Evolutionary conservation across 2,888 invertebrate species (phyloP).

Genomic region (Actias luna): DNA sequence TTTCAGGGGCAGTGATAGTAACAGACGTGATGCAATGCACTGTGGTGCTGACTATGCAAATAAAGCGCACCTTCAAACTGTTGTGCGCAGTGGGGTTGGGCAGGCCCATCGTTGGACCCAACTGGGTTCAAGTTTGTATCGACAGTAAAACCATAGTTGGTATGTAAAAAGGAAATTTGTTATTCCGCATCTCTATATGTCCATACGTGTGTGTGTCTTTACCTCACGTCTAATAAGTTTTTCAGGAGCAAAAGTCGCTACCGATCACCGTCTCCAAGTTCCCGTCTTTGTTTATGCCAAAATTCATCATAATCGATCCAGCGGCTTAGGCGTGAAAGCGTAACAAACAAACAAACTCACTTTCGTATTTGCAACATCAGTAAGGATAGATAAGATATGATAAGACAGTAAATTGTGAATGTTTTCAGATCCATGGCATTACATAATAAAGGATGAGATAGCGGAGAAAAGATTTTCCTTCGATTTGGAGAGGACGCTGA

Average conservation of each 20-base stretch:
- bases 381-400: no score
- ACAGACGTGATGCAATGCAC: conserved; percentile 70
- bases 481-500: conserved; percentile 47
- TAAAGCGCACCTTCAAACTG: conserved; percentile 83
- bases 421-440: conserved; percentile 80
- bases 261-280: no score
- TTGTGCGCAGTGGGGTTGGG: conserved; percentile 82
- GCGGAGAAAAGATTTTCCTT: conserved; percentile 79
- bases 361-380: no score
- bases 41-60: conserved; percentile 78
- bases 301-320: no score
- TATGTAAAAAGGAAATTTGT: conserved; percentile 24
- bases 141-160: conserved; percentile 61
- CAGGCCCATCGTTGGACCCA: conserved; percentile 80
- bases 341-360: no score
- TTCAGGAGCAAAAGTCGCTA: no score
- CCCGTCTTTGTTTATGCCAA: no score
- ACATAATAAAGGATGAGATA: conserved; percentile 70
- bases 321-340: no score
- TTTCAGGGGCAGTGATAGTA: conserved; percentile 79
- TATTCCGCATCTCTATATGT: neutral
- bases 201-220: no score
- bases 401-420: neutral
- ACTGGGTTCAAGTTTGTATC: conserved; percentile 68
- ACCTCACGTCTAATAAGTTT: no score